Conservation (phyloP, 92 coral and sea anemone genomes). For the Montipora capitata region DNA sequence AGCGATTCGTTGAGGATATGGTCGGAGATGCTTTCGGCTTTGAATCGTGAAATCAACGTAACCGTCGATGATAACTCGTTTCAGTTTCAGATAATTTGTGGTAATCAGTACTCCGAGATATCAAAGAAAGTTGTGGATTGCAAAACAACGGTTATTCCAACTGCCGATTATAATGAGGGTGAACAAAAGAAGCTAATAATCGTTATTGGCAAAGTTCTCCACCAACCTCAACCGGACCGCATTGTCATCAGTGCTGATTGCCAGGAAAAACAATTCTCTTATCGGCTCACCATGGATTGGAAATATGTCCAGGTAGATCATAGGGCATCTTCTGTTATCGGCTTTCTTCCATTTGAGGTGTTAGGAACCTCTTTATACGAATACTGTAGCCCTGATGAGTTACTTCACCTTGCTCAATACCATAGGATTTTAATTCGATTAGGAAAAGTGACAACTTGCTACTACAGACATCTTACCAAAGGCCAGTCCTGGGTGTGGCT, state of each 20-base stretch:
- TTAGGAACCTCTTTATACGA: conserved; percentile 55
- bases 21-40: neutral
- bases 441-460: conserved; percentile 77
- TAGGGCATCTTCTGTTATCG: conserved; percentile 51
- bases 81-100: conserved; percentile 23
- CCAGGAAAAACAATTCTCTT: conserved; percentile 56
- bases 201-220: conserved; percentile 23
- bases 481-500: conserved; percentile 81
- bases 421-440: conserved; percentile 65
- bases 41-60: neutral
- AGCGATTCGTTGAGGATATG: conserved; percentile 35
- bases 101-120: neutral
- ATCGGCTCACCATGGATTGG: conserved; percentile 71
- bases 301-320: conserved; percentile 56
- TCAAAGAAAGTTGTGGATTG: neutral
- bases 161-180: neutral
- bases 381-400: conserved; percentile 59
- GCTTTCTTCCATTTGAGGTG: conserved; percentile 65
- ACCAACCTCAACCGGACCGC: conserved; percentile 28
- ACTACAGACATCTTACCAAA: conserved; percentile 73
- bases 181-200: neutral
- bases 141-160: neutral
- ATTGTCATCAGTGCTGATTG: conserved; percentile 28
- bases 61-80: neutral
- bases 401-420: conserved; percentile 57